Evolutionary conservation across 2,797 vertebrate genomes (phyloP).

Genomic region (Melanotaenia parkinsoni): DNA sequence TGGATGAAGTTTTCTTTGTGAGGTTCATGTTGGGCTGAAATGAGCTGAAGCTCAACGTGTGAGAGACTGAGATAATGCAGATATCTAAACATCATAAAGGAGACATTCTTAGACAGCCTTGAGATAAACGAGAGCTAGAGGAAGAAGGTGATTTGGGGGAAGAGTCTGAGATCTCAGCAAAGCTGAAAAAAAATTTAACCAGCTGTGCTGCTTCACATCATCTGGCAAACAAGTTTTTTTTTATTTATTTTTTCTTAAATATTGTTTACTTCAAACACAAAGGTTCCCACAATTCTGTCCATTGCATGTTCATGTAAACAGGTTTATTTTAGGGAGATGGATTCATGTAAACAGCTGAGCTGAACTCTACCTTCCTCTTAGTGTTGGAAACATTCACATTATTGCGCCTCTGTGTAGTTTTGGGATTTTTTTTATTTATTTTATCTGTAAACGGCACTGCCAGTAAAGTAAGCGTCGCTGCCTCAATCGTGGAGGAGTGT

Average conservation of each 20-base stretch:
- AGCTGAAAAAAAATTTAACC: neutral
- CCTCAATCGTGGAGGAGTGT: slow-evolving; percentile 29
- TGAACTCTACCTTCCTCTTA: slow-evolving; percentile 26
- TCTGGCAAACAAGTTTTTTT: slow-evolving; percentile 21
- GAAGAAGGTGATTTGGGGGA: neutral
- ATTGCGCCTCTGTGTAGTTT: slow-evolving; percentile 44
- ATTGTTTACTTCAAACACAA: slow-evolving; percentile 22
- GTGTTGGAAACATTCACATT: slow-evolving; percentile 27
- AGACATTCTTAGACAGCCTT: neutral
- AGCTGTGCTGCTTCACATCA: slow-evolving; percentile 5
- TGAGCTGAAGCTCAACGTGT: neutral
- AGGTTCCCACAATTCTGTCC: slow-evolving; percentile 18
- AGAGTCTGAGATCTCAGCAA: neutral
- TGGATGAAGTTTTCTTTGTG: too few species aligned
- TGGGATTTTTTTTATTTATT: slow-evolving; percentile 47
- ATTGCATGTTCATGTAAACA: slow-evolving; percentile 25
- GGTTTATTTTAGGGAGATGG: slow-evolving; percentile 31
- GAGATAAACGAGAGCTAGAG: neutral
- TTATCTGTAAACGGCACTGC: slow-evolving; percentile 5
- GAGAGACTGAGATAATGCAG: slow-evolving; percentile 3
- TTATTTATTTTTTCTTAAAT: neutral
- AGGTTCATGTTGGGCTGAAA: too few species aligned
- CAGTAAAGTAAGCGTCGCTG: slow-evolving; percentile 10
- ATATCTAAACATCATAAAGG: slow-evolving; percentile 9
- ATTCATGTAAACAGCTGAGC: slow-evolving; percentile 25